phyloP scores from a whole-genome alignment of 2,797 vertebrate species.

The Galago senegalensis region DNA sequence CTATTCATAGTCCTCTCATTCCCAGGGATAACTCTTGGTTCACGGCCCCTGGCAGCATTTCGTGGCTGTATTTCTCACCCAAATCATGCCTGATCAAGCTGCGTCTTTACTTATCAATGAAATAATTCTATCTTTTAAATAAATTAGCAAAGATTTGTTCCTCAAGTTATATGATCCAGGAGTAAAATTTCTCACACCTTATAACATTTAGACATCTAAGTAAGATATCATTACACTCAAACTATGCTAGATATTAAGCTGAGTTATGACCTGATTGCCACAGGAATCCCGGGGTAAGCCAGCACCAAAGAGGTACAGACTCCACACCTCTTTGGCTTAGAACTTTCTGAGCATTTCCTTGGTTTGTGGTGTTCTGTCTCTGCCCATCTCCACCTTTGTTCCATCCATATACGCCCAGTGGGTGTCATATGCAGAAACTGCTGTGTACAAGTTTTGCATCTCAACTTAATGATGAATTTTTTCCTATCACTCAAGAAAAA shows the following conservation, averaged over 20 bases:
- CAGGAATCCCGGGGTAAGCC: neutral
- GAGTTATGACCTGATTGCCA: neutral
- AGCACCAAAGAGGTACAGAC: no score
- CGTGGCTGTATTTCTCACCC: no score
- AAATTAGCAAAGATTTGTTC: neutral
- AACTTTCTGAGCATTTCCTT: neutral
- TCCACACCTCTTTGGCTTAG: neutral
- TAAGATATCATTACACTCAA: neutral
- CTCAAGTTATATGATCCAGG: neutral
- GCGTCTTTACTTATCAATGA: rapidly evolving
- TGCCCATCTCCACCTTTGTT: neutral
- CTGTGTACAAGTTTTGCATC: neutral
- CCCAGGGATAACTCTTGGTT: neutral
- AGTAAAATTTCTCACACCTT: neutral
- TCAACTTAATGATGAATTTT: neutral
- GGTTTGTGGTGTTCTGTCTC: neutral
- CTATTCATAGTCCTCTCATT: rapidly evolving
- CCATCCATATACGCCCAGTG: neutral
- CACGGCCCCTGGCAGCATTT: rapidly evolving
- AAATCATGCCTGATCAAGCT: neutral
- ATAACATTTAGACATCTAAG: neutral
- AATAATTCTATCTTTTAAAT: neutral
- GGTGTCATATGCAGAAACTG: neutral
- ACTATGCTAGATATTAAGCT: neutral
- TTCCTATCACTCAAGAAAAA: neutral